Evolutionary conservation across 2,888 invertebrate species (phyloP), one percentile per base, ranked within the genome.

Genomic region (Biston stratarius): DNA sequence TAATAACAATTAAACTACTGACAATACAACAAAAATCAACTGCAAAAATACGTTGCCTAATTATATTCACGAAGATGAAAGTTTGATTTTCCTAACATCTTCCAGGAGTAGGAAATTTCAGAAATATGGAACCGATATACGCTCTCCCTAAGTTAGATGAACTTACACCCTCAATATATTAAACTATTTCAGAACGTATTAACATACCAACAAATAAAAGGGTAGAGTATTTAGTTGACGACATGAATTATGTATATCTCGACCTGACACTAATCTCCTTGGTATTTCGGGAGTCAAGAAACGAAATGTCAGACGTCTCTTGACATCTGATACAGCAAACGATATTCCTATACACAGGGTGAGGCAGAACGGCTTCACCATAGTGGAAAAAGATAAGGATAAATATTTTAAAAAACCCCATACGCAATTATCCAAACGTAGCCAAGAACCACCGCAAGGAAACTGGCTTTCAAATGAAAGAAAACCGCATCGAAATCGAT

Each of bases 221-320:
- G 65, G 44, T 48, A 48, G 52, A 62, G 40, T 52, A 59, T 67
- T 65, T 64, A 63, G 59, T 51, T 61, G 55, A 55, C 57, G 64
- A 61, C 67, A 73, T 68, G 61, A 71, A 70, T 61, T 59, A 70
- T 63, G 65, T 60, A 67, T 63, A 44, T 49, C 52, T 47, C 45
- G 60, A 51, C 56, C 59, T 69, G 72, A 69, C 70, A 69, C 59
- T 69, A 60, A 72, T 70, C 70, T 15, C 15, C 33, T 34, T 58
- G 65, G 56, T 71, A 71, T 74, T 74, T 69, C 63, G 45, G 69
- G 73, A 64, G 67, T 42, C 52, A 57, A 53, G 52, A 45, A 67
- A 53, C 60, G 42, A 69, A 73, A 73, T 73, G 71, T 73, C 67
- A 67, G 52, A 44, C 52, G 44, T 55, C 49, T 45, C 56, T 66